These are phyloP conservation scores for Ganaspis brasiliensis DNA, from an alignment of 2,888 invertebrate species.

Conservation along the genomic window DNA sequence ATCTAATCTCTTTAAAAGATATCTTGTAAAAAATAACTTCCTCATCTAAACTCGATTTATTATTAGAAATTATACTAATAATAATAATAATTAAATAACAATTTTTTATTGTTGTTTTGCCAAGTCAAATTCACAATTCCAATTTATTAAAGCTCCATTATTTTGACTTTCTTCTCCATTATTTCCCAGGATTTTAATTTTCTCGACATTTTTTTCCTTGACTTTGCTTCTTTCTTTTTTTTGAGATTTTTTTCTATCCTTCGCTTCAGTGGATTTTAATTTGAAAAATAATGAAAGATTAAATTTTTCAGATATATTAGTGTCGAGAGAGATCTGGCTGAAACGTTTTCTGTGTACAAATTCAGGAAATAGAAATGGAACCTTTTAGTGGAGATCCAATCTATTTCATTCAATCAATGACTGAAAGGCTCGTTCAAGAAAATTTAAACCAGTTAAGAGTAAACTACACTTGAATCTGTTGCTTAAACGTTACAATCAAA, in stretches of 20 bases:
- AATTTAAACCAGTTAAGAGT: constrained; percentile 1
- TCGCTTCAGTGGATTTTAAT: not conserved
- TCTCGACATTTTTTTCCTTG: too few species aligned
- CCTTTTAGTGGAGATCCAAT: constrained; percentile 36
- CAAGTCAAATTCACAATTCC: too few species aligned
- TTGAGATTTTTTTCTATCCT: constrained; percentile 49
- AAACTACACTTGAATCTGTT: not conserved
- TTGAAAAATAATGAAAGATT: not conserved
- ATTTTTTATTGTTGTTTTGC: too few species aligned
- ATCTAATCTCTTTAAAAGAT: too few species aligned
- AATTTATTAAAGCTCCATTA: too few species aligned
- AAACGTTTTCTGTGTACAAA: constrained; percentile 54
- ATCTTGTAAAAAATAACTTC: too few species aligned
- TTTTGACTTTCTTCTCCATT: too few species aligned
- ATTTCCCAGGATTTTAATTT: constrained; percentile 44
- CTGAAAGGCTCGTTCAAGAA: not conserved
- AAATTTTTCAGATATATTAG: not conserved
- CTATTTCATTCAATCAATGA: constrained; percentile 17
- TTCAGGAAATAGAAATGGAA: constrained; percentile 15
- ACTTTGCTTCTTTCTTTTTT: too few species aligned
- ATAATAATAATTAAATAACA: too few species aligned
- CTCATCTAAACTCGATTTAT: too few species aligned
- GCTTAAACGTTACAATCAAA: not conserved
- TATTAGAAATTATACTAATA: too few species aligned
- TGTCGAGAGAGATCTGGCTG: constrained; percentile 33